phyloP scores from a whole-genome alignment of 2,113 vertebrate species.

The Astatoreochromis straeleni region DNA sequence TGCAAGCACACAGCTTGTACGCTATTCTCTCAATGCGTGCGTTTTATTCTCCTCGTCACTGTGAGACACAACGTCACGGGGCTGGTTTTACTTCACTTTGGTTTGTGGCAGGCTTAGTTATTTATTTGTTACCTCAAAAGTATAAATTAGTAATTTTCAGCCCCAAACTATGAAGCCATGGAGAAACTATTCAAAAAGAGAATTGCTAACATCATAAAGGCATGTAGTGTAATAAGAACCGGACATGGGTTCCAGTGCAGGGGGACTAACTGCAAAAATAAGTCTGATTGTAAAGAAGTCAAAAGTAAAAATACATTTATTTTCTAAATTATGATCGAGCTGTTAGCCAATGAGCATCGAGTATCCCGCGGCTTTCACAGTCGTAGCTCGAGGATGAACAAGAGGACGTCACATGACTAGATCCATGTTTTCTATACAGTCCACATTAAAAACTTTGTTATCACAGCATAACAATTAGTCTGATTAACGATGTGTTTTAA shows the following conservation, averaged over 20 bases:
- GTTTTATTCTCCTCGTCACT: accelerated
- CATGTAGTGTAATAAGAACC: not conserved
- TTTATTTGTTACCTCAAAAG: not conserved
- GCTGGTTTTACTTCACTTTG: not conserved
- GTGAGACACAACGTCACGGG: not conserved
- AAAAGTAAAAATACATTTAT: not conserved
- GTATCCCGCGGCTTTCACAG: not conserved
- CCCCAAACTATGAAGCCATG: not conserved
- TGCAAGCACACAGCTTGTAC: accelerated
- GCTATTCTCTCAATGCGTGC: accelerated
- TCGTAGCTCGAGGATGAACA: not conserved
- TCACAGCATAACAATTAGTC: not conserved
- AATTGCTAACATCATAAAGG: not conserved
- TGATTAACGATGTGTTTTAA: not conserved
- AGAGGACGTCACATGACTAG: not conserved
- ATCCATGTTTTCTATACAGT: accelerated
- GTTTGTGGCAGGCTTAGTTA: not conserved
- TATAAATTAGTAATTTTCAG: not conserved
- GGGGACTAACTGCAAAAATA: not conserved
- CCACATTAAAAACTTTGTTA: not conserved
- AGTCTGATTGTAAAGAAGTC: not conserved
- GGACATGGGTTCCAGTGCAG: not conserved
- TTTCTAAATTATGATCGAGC: not conserved
- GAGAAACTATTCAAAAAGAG: not conserved
- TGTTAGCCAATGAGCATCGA: not conserved